Evolutionary conservation across 1,140 invertebrate species (phyloP).

Genomic region (Caligus rogercresseyi): DNA sequence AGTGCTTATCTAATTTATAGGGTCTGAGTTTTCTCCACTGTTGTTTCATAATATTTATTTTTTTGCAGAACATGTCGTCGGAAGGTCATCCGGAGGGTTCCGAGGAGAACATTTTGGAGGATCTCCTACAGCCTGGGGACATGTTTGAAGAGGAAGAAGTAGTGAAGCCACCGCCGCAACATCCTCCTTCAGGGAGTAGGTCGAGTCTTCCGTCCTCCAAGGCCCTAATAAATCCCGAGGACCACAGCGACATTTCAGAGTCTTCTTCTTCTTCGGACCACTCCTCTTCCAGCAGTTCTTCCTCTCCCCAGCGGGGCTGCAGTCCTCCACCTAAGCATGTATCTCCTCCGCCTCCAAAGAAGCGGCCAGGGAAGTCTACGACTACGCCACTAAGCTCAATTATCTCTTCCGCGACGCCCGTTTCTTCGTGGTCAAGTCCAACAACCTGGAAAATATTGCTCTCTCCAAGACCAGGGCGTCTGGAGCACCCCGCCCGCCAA

Average conservation of each 20-base stretch:
- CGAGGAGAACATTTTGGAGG: conserved; percentile 13
- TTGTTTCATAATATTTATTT: too few relatives aligned
- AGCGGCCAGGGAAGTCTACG: conserved; percentile 26
- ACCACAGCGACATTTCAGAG: conserved; percentile 15
- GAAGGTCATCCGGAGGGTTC: background rate
- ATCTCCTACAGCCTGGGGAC: conserved; percentile 5
- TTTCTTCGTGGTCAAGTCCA: conserved; percentile 94
- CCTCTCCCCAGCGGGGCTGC: background rate
- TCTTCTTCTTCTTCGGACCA: background rate
- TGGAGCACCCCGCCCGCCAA: conserved; percentile 96
- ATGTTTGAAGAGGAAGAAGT: conserved; percentile 13
- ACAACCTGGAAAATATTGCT: conserved; percentile 89
- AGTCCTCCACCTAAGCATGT: background rate
- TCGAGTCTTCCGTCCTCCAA: background rate
- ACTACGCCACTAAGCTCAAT: conserved; percentile 73
- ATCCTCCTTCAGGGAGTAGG: background rate
- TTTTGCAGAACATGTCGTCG: background rate
- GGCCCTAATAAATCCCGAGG: background rate
- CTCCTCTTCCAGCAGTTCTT: background rate
- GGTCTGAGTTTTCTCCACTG: too few relatives aligned
- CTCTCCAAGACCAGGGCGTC: conserved; percentile 81
- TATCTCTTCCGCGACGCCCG: conserved; percentile 84
- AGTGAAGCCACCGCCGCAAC: background rate
- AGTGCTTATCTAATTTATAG: too few relatives aligned
- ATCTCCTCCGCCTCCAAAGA: conserved; percentile 19